Conservation (phyloP, 2,888 invertebrate genomes). For the Hoplodrina ambigua region DNA sequence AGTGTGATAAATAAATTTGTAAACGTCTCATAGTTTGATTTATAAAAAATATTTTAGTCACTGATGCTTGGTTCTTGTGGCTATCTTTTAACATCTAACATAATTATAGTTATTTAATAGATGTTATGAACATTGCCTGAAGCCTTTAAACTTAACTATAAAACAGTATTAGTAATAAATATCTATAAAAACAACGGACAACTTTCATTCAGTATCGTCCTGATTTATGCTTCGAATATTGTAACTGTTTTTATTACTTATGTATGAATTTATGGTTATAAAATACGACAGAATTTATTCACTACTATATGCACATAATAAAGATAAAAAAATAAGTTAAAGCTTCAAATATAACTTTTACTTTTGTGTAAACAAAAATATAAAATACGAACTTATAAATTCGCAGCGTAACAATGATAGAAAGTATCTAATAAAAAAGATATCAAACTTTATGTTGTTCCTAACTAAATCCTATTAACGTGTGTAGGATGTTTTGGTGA, state of each 20-base stretch:
- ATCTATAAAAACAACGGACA: conserved; percentile 20
- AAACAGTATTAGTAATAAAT: conserved; percentile 15
- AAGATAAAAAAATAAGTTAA: conserved; percentile 3
- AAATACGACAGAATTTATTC: conserved; percentile 11
- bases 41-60: conserved; percentile 11
- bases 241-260: conserved; percentile 37
- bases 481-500: conserved; percentile 6
- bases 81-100: conserved; percentile 5
- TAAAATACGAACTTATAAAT: conserved; percentile 3
- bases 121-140: conserved; percentile 19
- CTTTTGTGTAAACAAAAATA: conserved; percentile 22
- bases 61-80: conserved; percentile 15
- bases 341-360: conserved; percentile 31
- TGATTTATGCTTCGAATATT: conserved; percentile 33
- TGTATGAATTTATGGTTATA: background rate
- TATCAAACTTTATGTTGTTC: background rate
- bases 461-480: conserved; percentile 1
- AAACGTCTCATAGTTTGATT: background rate
- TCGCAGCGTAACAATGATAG: conserved; percentile 1
- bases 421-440: conserved; percentile 21
- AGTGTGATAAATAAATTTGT: conserved; percentile 6
- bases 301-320: conserved; percentile 12
- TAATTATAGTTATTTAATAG: conserved; percentile 34
- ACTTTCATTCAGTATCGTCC: conserved; percentile 36
- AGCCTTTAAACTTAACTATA: conserved; percentile 8